Evolutionary conservation across 2,888 invertebrate species (phyloP).

Genomic region (Balanococcus diminutus): DNA sequence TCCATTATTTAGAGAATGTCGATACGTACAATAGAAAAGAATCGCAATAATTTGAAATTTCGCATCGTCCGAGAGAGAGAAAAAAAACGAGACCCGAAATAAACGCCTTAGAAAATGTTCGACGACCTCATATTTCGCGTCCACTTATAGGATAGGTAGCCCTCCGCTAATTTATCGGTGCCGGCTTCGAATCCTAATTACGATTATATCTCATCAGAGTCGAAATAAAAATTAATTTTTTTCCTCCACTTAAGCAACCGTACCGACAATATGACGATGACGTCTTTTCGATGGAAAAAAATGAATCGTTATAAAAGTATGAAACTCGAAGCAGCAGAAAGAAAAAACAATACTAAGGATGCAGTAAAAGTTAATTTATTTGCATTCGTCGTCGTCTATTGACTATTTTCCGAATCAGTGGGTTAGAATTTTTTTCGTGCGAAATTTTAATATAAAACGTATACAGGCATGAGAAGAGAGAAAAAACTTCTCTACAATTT

Average conservation of each 20-base stretch:
- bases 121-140: background rate
- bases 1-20: slow-evolving; percentile 25
- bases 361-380: slow-evolving; percentile 11
- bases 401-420: slow-evolving; percentile 40
- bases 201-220: background rate
- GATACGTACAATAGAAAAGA: slow-evolving; percentile 35
- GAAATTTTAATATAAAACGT: slow-evolving; percentile 26
- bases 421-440: slow-evolving; percentile 28
- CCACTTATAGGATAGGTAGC: background rate
- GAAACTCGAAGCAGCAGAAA: background rate
- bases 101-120: background rate
- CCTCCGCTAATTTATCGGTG: background rate
- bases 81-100: background rate
- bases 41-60: slow-evolving; percentile 40
- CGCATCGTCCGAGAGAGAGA: background rate
- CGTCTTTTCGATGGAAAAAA: background rate
- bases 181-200: slow-evolving; percentile 8
- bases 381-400: background rate
- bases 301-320: too few species aligned
- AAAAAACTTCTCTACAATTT: slow-evolving; percentile 20
- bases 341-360: background rate
- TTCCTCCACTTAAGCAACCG: background rate
- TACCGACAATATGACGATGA: too few species aligned
- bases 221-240: background rate
- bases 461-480: background rate